These are phyloP conservation scores for Candoia aspera DNA, from an alignment of 2,113 vertebrate species.

Conservation along the genomic window DNA sequence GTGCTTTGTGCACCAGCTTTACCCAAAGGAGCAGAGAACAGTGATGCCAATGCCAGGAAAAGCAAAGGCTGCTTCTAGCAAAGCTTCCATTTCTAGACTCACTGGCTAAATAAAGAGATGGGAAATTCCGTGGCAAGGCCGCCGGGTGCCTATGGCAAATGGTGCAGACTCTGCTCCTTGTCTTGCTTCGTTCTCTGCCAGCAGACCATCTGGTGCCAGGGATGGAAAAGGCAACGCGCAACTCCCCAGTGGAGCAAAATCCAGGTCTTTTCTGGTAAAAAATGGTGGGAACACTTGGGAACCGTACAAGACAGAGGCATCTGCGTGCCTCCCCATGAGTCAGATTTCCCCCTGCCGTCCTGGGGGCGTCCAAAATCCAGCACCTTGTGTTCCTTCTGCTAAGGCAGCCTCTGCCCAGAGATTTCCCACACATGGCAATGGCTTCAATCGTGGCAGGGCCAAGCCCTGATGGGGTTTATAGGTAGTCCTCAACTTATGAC, in stretches of 20 bases:
- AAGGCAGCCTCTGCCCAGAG: not conserved
- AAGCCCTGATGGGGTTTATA: not conserved
- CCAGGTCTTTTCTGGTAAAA: not conserved
- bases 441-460: not conserved
- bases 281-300: not conserved
- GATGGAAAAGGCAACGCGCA: not conserved
- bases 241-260: not conserved
- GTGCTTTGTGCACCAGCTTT: not conserved
- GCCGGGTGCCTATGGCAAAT: not conserved
- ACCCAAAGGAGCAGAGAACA: rapidly evolving
- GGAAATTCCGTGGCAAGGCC: not conserved
- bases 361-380: not conserved
- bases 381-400: too few relatives aligned
- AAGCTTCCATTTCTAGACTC: not conserved
- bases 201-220: not conserved
- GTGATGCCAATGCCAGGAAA: not conserved
- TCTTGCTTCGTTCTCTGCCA: not conserved
- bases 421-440: not conserved
- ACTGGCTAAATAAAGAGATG: rapidly evolving
- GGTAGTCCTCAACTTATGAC: too few relatives aligned
- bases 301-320: not conserved
- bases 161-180: not conserved
- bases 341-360: not conserved
- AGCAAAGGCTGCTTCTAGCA: rapidly evolving
- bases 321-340: not conserved